Conservation (phyloP, 1,140 invertebrate genomes). For the Helicoverpa zea region DNA sequence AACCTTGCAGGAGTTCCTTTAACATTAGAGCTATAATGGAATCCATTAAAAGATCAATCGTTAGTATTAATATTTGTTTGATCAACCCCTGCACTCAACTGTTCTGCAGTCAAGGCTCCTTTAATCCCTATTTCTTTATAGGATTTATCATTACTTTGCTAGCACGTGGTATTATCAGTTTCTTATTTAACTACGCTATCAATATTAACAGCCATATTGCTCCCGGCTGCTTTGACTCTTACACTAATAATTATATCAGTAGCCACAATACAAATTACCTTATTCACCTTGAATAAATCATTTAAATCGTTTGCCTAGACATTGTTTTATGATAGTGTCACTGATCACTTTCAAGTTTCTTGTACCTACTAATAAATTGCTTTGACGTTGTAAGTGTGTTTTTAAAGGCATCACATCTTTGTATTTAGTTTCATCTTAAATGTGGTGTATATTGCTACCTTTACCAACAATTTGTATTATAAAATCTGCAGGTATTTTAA, state of each 20-base stretch:
- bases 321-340: conserved; percentile 28
- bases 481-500: too few relatives aligned
- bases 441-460: too few relatives aligned
- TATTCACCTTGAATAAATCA: conserved; percentile 48
- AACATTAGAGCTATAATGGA: background rate
- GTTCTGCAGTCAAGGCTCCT: too few relatives aligned
- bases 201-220: background rate
- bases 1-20: background rate
- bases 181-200: background rate
- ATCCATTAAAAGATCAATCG: too few relatives aligned
- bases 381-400: too few relatives aligned
- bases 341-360: conserved; percentile 17
- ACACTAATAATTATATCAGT: conserved; percentile 22
- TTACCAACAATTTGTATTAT: too few relatives aligned
- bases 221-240: background rate
- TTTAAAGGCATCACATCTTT: too few relatives aligned
- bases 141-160: background rate
- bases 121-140: too few relatives aligned
- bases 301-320: conserved; percentile 42
- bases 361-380: too few relatives aligned
- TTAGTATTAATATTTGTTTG: too few relatives aligned
- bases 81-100: too few relatives aligned
- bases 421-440: too few relatives aligned
- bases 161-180: background rate
- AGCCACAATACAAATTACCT: conserved; percentile 43